Evolutionary conservation across 2,888 invertebrate genomes (phyloP).

Genomic region (Pammene aurita): DNA sequence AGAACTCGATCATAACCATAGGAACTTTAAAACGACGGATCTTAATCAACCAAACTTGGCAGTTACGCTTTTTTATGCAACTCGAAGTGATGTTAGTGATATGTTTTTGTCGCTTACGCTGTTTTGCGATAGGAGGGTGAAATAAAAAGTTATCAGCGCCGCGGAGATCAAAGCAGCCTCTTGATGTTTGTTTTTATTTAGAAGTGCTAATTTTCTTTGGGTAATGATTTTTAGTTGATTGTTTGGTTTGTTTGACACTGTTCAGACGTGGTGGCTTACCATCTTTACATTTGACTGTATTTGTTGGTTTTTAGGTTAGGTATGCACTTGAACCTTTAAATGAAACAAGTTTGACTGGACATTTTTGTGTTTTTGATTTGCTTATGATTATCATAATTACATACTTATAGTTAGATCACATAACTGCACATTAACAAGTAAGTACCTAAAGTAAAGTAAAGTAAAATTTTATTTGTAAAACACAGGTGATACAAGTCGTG

Average conservation of each 20-base stretch:
- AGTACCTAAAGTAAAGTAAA: no score
- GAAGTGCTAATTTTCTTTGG: conserved; percentile 39
- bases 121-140: not conserved
- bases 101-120: conserved; percentile 11
- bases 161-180: conserved; percentile 38
- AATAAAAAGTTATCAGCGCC: conserved; percentile 39
- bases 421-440: no score
- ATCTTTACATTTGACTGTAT: no score
- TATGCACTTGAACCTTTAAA: no score
- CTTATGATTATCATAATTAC: no score
- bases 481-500: no score
- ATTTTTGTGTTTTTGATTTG: no score
- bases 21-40: conserved; percentile 68
- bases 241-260: conserved; percentile 13
- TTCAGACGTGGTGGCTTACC: not conserved
- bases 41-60: not conserved
- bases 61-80: not conserved
- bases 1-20: conserved; percentile 47
- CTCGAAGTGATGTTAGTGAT: not conserved
- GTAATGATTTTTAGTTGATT: conserved; percentile 20
- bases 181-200: conserved; percentile 40
- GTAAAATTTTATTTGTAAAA: no score
- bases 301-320: no score
- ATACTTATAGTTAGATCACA: no score
- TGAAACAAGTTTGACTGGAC: no score